A percentile compares a stretch with the other conserved stretches of the same genome.
Evolutionary conservation across 2,888 invertebrate genomes (phyloP).

Genomic region (Altica lythri): DNA sequence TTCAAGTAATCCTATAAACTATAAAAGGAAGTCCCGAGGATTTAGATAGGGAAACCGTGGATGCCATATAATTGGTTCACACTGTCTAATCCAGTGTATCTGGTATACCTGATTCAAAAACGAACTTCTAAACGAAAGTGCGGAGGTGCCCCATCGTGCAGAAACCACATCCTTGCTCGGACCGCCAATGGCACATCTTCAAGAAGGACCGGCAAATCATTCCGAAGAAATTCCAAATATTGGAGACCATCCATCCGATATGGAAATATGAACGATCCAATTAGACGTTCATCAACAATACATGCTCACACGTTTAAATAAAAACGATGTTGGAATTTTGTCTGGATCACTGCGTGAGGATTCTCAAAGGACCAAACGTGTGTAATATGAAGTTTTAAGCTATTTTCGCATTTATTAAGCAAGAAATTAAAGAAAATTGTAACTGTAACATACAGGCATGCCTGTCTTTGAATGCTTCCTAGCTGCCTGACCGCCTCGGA

Average conservation of each 20-base stretch:
- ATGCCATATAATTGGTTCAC: no score
- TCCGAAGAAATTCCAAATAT: conserved; percentile 32
- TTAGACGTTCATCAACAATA: neutral
- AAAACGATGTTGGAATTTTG: neutral
- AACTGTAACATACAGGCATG: no score
- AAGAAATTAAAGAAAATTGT: no score
- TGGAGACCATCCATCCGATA: conserved; percentile 16
- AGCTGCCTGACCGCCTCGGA: no score
- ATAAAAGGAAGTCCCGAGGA: no score
- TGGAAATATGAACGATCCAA: neutral
- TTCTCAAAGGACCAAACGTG: neutral
- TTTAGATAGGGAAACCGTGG: no score
- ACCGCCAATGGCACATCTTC: conserved; percentile 24
- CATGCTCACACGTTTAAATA: neutral
- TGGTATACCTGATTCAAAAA: no score
- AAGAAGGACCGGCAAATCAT: conserved; percentile 14
- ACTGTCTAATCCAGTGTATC: no score
- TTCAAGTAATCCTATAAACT: no score
- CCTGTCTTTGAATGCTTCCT: no score
- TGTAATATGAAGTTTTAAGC: no score
- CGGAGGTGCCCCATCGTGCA: conserved; percentile 41
- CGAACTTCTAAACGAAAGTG: conserved; percentile 30
- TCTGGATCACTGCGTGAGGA: neutral
- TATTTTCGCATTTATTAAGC: no score
- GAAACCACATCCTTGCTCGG: conserved; percentile 33